These are phyloP conservation scores for Leptarthrus brevirostris DNA, from an alignment of 2,888 invertebrate species.

Conservation along the genomic window DNA sequence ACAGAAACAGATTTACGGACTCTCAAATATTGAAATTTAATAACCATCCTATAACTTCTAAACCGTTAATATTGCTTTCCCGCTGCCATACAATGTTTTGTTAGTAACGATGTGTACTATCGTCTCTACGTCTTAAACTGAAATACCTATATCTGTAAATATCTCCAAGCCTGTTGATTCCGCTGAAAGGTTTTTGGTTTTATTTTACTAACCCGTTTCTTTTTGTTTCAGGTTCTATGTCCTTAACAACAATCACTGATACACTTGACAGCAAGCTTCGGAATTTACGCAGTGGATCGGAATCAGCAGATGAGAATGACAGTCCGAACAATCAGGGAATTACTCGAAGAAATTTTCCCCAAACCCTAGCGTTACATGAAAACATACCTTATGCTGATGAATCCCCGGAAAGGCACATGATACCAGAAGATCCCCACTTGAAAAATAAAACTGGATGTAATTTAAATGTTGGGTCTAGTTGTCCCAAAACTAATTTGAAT, in stretches of 20 bases:
- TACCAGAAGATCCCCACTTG: conserved; percentile 33
- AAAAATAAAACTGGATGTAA: conserved; percentile 52
- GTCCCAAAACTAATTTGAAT: conserved; percentile 58
- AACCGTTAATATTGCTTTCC: too few relatives aligned
- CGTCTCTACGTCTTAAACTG: too few relatives aligned
- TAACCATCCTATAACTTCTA: too few relatives aligned
- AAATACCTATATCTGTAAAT: too few relatives aligned
- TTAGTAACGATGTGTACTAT: too few relatives aligned
- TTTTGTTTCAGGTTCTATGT: conserved; percentile 74
- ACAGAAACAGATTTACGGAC: too few relatives aligned
- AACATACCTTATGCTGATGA: conserved; percentile 80
- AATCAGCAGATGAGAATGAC: conserved; percentile 70
- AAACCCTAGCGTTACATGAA: conserved; percentile 68
- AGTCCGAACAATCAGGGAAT: conserved; percentile 61
- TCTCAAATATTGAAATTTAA: too few relatives aligned
- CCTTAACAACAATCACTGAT: conserved; percentile 84
- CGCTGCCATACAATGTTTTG: too few relatives aligned
- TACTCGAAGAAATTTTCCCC: conserved; percentile 61
- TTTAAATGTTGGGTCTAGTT: conserved; percentile 53
- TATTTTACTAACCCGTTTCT: not conserved
- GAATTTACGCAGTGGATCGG: conserved; percentile 76
- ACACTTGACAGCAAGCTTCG: conserved; percentile 87
- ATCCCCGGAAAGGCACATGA: conserved; percentile 68
- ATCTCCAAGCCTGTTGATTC: too few relatives aligned
- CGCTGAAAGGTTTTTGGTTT: too few relatives aligned